phyloP scores from a whole-genome alignment of 2,888 invertebrate species.

The Lampropteryx suffumata region DNA sequence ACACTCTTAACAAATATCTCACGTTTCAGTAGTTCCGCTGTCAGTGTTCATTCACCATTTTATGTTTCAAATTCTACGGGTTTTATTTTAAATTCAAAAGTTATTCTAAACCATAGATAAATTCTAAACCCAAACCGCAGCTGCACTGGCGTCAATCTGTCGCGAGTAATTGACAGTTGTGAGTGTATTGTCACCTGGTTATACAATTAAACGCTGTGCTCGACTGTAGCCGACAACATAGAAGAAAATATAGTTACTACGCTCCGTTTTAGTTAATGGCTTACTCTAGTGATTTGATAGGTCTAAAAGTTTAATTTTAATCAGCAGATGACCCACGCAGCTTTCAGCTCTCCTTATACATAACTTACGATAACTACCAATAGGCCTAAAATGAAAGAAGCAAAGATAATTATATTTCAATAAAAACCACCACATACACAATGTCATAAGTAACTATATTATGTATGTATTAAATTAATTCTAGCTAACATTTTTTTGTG shows the following conservation, averaged over 20 bases:
- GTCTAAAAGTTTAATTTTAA: too few species aligned
- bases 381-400: too few species aligned
- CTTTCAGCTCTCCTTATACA: too few species aligned
- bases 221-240: conserved; percentile 28
- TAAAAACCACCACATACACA: too few species aligned
- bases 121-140: conserved; percentile 15
- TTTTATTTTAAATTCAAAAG: conserved; percentile 4
- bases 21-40: not conserved
- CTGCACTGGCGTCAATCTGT: conserved; percentile 27
- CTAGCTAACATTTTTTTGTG: too few species aligned
- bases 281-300: too few species aligned
- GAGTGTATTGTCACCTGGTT: conserved; percentile 42
- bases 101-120: too few species aligned
- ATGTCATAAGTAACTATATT: too few species aligned
- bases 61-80: not conserved
- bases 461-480: too few species aligned
- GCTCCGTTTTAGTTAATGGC: not conserved
- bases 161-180: conserved; percentile 37
- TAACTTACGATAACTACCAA: too few species aligned
- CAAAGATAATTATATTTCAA: too few species aligned
- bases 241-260: not conserved
- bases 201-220: conserved; percentile 41
- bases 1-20: not conserved
- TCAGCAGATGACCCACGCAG: too few species aligned
- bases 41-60: not conserved